Evolutionary conservation across 1,140 invertebrate species (phyloP), one percentile per base, ranked within the genome.

Genomic region (Lordiphosa stackelbergi): DNA sequence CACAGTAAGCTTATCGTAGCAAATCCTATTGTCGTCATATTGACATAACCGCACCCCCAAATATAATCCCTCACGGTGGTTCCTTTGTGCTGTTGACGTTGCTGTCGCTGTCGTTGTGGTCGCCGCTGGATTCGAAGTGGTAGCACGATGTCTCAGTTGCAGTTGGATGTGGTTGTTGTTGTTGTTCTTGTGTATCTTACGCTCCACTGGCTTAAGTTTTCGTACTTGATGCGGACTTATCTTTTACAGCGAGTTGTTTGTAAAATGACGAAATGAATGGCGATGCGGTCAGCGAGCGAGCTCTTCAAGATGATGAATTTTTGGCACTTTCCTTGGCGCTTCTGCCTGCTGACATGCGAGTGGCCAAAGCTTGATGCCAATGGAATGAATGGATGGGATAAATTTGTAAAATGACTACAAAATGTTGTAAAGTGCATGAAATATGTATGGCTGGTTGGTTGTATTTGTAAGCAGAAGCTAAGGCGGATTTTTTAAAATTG

Each of bases 21-120:
- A 79, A 79, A 79, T 79, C 75, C 75, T 79, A 79, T 79, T 79
- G 75, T 79, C 75, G 75, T 83, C 75, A 75, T 79, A 79, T 79
- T 79, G 75, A 81, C 75, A 79, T 75, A 81, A 81, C 75, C 75
- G 75, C 71, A 79, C 65, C 66, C 66, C 62, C 46, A 43, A 68
- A 53, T 53, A 52, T 68, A 68, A 59, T 58, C 64, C 70, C 52
- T 34, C 51, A 47, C 41, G 24, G 48, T 31, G 28, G 5, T 31
- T 31, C 61, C 62, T 79, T 69, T 68, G 64, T 53, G 62, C 52
- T 60, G 46, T 64, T 42, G 28, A 7, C 55, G 42, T 52, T 77
- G 69, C 59, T 64, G 64, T 77, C 58, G 46, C 40, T 48, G 46
- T 64, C 56, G 22, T 53, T 61, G 56, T 61, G 65, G 61, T 53